A percentile compares a stretch with the other conserved stretches of the same genome.
phyloP scores from a whole-genome alignment of 2,113 vertebrate genomes.

The Hemicordylus capensis region DNA sequence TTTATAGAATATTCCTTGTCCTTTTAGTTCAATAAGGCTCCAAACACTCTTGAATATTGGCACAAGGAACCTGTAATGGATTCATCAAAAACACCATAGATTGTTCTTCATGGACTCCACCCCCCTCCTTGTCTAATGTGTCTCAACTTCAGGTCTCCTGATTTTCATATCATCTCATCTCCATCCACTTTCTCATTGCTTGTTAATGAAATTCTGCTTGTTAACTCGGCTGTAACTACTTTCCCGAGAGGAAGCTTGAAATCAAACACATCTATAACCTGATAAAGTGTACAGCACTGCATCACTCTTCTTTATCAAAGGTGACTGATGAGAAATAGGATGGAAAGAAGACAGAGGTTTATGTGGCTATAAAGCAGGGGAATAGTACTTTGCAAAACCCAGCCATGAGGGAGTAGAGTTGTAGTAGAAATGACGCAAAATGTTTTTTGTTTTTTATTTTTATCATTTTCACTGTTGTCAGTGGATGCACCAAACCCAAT shows the following conservation, averaged over 20 bases:
- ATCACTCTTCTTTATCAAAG: not conserved
- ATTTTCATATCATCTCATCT: not conserved
- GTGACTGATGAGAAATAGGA: slow-evolving; percentile 3
- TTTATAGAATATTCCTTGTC: too few species aligned
- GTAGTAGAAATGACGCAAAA: not conserved
- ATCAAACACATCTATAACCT: not conserved
- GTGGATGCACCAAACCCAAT: not conserved
- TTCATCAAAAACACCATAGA: not conserved
- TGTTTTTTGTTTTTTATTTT: too few species aligned
- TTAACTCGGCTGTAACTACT: not conserved
- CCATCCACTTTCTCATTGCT: not conserved
- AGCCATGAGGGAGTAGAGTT: not conserved
- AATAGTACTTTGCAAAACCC: slow-evolving; percentile 5
- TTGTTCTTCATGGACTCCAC: slow-evolving; percentile 6
- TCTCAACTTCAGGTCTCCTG: slow-evolving; percentile 1
- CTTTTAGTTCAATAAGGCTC: not conserved
- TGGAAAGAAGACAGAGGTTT: not conserved
- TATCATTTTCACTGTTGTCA: slow-evolving; percentile 5
- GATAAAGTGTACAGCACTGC: not conserved
- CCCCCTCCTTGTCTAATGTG: not conserved
- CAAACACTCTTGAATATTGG: not conserved
- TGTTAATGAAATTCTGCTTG: slow-evolving; percentile 9
- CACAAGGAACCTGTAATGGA: not conserved
- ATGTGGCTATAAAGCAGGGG: not conserved
- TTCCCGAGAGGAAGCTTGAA: slow-evolving; percentile 10